Base-by-base conservation (phyloP, 2,113 vertebrate genomes). In the Brachirus orientalis region DNA sequence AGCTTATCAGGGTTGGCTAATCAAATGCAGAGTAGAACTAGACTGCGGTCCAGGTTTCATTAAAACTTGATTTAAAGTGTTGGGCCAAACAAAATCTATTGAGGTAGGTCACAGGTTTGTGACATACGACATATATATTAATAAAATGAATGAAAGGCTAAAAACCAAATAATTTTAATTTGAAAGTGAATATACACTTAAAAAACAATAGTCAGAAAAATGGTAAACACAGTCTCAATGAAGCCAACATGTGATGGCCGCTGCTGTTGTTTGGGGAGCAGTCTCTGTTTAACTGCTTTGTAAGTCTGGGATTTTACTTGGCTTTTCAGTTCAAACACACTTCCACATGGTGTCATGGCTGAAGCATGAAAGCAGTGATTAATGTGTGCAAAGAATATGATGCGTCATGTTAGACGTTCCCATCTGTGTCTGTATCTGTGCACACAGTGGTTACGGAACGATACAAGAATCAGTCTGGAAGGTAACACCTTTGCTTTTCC, bases 401-500 rank as follows among this genome's bases (percentile, higher is more conserved):
- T 22, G 20, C 12, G 37, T 33, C 8, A 40, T 12, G 36, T 41
- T 7, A 41, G 10, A 12, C 48, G 35, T 22, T 17, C 19, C 10
- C 17, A 17, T 52, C 9, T 9, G 19, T 47, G 20, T 36, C 10
- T 56, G 2, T 64, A 7, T 47, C 33, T n/a, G 8, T 38, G 11
- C 28, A 28, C 10, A 36, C 36, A 33, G 60, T 57, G 22, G 1
- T 37, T 12, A 35, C 10, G 36, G 28, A 38, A 40, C 44, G 6
- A 41, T 18, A 33, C 3, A 28, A 22, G 10, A 50, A 41, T 33
- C 5, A 22, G 9, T 14, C 18, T 14, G 8, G 14, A 68, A 12
- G 63, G 41, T 18, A 63, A 12, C 28, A 28, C 47, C 38, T 44
- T 54, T 63, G 63, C 13, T 48, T 75, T 83, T 48, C 68, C 18